Evolutionary conservation across 2,113 vertebrate genomes (phyloP).

Genomic region (Pomatostomus ruficeps): DNA sequence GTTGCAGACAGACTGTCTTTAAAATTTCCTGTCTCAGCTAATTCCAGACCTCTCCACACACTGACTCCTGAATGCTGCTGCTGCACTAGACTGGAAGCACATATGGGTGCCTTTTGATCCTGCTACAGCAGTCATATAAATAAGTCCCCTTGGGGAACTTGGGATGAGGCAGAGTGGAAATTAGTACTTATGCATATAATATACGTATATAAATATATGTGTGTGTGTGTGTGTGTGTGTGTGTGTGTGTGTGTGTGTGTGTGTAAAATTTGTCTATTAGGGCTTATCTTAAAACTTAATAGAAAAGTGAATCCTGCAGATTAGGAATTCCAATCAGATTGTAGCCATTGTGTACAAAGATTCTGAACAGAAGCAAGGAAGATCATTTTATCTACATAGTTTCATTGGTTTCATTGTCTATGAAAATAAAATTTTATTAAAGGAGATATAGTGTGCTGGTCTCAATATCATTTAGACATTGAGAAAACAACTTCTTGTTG

Average conservation of each 20-base stretch:
- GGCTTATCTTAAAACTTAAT: not conserved
- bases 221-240: not conserved
- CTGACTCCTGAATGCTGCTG: not conserved
- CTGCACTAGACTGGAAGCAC: not conserved
- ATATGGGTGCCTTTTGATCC: not conserved
- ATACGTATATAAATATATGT: too few relatives aligned
- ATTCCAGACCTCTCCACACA: not conserved
- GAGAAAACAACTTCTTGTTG: not conserved
- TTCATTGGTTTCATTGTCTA: not conserved
- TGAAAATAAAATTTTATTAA: not conserved
- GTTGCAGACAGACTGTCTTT: not conserved
- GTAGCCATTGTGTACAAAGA: not conserved
- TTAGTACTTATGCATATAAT: not conserved
- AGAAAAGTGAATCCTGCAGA: not conserved
- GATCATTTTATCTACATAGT: not conserved
- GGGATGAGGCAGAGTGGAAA: not conserved
- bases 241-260: too few relatives aligned
- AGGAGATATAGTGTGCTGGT: not conserved
- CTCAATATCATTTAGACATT: not conserved
- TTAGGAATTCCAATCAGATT: not conserved
- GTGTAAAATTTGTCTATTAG: not conserved
- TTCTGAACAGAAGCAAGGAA: not conserved
- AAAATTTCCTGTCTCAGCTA: not conserved
- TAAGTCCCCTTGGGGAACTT: not conserved
- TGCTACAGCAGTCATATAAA: not conserved